A percentile compares a stretch with the other conserved stretches of the same genome.
Evolutionary conservation across 2,797 vertebrate species (phyloP).

Genomic region (Notoglanidium macrostoma): DNA sequence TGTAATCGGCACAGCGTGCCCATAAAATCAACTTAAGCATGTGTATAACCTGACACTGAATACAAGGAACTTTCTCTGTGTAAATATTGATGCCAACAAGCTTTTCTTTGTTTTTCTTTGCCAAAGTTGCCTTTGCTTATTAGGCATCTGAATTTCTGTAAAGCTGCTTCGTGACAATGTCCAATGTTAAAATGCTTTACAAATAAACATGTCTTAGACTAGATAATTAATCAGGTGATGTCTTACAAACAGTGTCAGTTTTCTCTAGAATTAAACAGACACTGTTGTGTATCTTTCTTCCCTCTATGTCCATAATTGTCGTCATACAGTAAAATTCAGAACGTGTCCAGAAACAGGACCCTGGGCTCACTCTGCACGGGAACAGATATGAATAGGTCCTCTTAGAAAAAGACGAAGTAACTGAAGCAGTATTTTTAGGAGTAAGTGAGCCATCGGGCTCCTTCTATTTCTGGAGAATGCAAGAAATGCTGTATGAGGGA

Average conservation of each 20-base stretch:
- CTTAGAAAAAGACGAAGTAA: slow-evolving; percentile 40
- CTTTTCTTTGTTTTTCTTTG: neutral
- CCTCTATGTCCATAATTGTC: neutral
- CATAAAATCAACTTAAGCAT: neutral
- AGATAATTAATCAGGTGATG: neutral
- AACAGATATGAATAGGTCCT: slow-evolving; percentile 55
- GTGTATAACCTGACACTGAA: neutral
- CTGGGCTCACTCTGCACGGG: slow-evolving; percentile 30
- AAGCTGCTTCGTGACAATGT: neutral
- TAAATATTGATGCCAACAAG: neutral
- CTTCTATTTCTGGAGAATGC: slow-evolving; percentile 55
- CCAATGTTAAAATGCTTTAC: neutral
- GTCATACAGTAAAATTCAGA: slow-evolving; percentile 2
- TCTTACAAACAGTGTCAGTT: neutral
- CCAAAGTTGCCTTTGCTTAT: neutral
- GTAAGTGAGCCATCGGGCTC: slow-evolving; percentile 45
- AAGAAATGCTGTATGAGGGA: slow-evolving; percentile 47
- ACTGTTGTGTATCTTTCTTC: neutral
- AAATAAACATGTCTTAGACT: neutral
- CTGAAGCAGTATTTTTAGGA: slow-evolving; percentile 51
- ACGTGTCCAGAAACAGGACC: slow-evolving; percentile 8
- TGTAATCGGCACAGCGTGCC: neutral
- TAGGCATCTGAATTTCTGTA: neutral
- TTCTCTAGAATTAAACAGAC: neutral
- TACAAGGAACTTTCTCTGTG: neutral